Evolutionary conservation across 2,113 vertebrate genomes (phyloP), one percentile per base, ranked within the genome.

Genomic region (Mastomys natalensis): DNA sequence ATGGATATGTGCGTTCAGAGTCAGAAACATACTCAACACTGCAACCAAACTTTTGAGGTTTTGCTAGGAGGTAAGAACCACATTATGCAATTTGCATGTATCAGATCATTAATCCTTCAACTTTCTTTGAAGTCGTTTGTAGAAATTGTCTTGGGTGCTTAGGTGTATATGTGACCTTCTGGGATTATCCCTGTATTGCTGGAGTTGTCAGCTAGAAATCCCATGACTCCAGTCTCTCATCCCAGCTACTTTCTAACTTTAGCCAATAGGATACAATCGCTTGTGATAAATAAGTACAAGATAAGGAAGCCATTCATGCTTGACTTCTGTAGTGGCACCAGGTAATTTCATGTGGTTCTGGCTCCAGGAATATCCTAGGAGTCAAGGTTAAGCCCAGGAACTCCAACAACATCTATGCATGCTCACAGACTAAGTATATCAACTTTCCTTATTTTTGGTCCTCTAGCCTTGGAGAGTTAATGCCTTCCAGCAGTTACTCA

Each of bases 181-280:
- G 4, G 74, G 19, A 74, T 81, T 15, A 62, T 74, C 37, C 62
- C 37, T 76, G 17, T 34, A 76, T 26, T 89, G 7, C 24, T 89
- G 12, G 11, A 26, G 7, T 48, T 86, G 10, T 13, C 40, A 87
- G 24, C 87, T 62, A 82, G 60, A 90, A 95, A 90, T 90, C 24
- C 55, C 85, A 43, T 24, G 45, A 60, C 91, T 95, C 37, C n/a
- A 84, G 68, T 93, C 21, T 91, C 76, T 88, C 48, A 80, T 97
- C 7, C 64, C 48, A 95, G 55, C 13, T 74, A 89, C 7, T 3
- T 74, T 70, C 34, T 60, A 81, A 81, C 66, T 92, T 93, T 89
- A 91, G 31, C 85, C 24, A 86, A 34, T 60, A 62, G 66, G 60
- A 95, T 37, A 6, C 40, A 9, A 53, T 80, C 58, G 37, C 48